Conservation (phyloP, 2,113 vertebrate genomes). For the Forbesichthys agassizii region DNA sequence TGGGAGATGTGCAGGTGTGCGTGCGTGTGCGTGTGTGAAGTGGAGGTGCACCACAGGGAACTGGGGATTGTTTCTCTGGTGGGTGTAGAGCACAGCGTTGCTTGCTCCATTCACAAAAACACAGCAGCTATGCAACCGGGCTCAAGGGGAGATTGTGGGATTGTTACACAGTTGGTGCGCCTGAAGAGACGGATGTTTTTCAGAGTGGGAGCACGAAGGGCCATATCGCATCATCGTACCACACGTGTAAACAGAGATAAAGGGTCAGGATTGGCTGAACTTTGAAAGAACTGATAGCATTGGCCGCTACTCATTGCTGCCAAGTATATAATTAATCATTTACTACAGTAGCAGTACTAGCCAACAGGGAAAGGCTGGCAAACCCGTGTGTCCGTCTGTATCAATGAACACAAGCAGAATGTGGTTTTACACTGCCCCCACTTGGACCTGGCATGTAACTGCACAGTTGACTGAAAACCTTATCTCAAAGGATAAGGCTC, state of each 20-base stretch:
- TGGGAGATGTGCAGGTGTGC: background rate
- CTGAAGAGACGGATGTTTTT: background rate
- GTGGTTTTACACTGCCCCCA: constrained; percentile 62
- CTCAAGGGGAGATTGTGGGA: background rate
- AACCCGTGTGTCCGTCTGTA: background rate
- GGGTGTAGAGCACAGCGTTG: background rate
- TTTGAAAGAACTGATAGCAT: no score
- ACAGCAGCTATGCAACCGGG: constrained; percentile 35
- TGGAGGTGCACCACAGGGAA: background rate
- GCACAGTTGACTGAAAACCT: background rate
- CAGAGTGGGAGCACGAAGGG: no score
- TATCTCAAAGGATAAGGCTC: no score
- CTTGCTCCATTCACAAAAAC: constrained; percentile 1
- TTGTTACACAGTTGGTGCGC: no score
- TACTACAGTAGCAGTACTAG: background rate
- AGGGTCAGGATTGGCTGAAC: background rate
- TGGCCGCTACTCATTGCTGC: background rate
- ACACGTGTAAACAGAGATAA: constrained; percentile 1
- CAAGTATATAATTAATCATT: background rate
- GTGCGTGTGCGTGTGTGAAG: background rate
- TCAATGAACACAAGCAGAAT: background rate
- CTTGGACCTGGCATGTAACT: constrained; percentile 31
- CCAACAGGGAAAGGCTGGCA: background rate
- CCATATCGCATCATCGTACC: background rate
- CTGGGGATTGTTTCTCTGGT: background rate